Evolutionary conservation across 2,113 vertebrate species (phyloP), one percentile per base, ranked within the genome.

Genomic region (Procavia capensis): DNA sequence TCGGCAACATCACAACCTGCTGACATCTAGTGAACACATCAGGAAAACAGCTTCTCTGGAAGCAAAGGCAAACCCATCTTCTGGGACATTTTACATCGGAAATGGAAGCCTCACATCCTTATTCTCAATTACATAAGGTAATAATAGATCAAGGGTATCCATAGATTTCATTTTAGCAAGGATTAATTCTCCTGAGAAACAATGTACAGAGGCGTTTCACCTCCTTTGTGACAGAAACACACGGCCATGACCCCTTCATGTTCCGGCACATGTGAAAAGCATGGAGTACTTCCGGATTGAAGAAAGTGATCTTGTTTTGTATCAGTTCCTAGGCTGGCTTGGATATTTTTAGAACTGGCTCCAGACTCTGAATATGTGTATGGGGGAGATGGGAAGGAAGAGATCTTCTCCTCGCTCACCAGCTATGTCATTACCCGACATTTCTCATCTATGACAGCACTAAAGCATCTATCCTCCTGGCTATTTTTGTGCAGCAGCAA

Each of bases 11-110:
- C 9, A 31, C 3, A 11, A 72, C 78, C 66, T 83, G 70, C 8
- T 41, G 64, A 70, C 36, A 34, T 34, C 22, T 94, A 72, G 50
- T 34, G 43, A 78, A 88, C 17, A 41, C 75, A 76, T 39, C 36
- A 57, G 54, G 36, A 25, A 85, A 90, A 27, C 74, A 4, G 61
- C 29, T 89, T 90, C 63, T 72, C 17, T 85, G 66, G 72, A 57
- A 79, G 39, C 43, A 80, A 85, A 84, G 36, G 57, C 39, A 95
- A 87, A 91, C 20, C 2, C 47, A 59, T 61, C n/a, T 95, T 93
- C 63, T 93, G 64, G 43, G 80, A 78, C 13, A 74, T 36, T 64
- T 74, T 31, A 80, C 25, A 74, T 6, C 50, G 17, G 34, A 90
- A 95, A 90, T 59, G 50, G n/a, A 68, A 76, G n/a, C 68, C 54